Evolutionary conservation across 92 coral and sea anemone species (phyloP).

Genomic region (Epizoanthus stellaris): DNA sequence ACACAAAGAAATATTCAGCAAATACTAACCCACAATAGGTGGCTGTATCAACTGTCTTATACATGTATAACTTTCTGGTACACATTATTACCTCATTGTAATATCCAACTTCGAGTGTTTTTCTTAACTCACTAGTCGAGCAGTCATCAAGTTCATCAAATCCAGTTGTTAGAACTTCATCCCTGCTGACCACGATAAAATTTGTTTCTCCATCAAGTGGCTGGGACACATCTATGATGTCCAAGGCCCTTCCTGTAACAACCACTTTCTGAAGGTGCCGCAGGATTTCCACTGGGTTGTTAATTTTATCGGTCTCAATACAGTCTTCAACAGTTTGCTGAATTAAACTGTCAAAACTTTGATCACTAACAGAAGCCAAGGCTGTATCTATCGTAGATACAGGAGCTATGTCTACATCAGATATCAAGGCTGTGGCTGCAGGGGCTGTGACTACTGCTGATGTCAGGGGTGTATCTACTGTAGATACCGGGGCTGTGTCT

Average conservation of each 20-base stretch:
- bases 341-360: constrained; percentile 27
- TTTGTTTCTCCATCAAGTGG: constrained; percentile 47
- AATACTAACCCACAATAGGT: constrained; percentile 4
- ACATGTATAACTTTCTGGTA: background rate
- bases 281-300: constrained; percentile 49
- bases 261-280: constrained; percentile 36
- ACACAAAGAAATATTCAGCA: constrained; percentile 9
- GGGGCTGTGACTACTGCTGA: constrained; percentile 13
- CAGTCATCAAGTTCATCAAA: constrained; percentile 42
- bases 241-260: constrained; percentile 43
- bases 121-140: constrained; percentile 34
- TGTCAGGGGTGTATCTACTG: constrained; percentile 6
- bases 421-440: background rate
- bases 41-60: constrained; percentile 3
- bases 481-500: background rate
- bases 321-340: constrained; percentile 20
- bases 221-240: constrained; percentile 39
- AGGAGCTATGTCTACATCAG: constrained; percentile 5
- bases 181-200: constrained; percentile 47
- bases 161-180: constrained; percentile 36
- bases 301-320: constrained; percentile 15
- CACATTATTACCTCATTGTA: constrained; percentile 43
- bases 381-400: constrained; percentile 2
- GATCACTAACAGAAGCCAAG: background rate
- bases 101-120: constrained; percentile 47